Evolutionary conservation across 2,113 vertebrate genomes (phyloP), one percentile per base, ranked within the genome.

Genomic region (Thunnus maccoyii): DNA sequence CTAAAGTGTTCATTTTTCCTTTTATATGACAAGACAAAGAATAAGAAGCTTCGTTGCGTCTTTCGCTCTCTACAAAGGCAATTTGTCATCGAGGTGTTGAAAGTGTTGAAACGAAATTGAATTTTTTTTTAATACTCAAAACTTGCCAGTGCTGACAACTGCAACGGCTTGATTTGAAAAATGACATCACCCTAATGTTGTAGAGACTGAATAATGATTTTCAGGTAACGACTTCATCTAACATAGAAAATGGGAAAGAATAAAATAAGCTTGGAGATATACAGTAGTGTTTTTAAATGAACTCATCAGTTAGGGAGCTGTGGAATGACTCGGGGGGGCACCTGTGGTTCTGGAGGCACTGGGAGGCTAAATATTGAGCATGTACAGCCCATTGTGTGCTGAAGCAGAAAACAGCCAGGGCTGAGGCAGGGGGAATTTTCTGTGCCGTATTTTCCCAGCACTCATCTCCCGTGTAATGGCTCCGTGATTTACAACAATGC

Each of bases 391-490:
- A 41, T 52, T 85, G 83, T 79, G 62, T 66, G 20, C 62, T 78
- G 76, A 75, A 80, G 70, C 82, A 80, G 63, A 90, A 72, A 84
- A 58, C 57, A 72, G 44, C 46, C 3, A 0, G 32, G 12, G 54
- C 32, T 65, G 60, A 76, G 20, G 51, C 50, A 44, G 36, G 20
- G 47, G 22, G 10, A 17, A 17, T 65, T 74, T 65, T 51, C 25
- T n/a, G 5, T 22, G 74, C 22, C 36, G 22, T 76, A 79, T 85
- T 83, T 82, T 63, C 58, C 12, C 52, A 55, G 36, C 55, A 63
- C 76, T 82, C 78, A 82, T 76, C 71, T 66, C 30, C 68, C 10
- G 1, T 76, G 72, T 90, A 88, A 91, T 86, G 84, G 77, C 76
- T 82, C 78, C 63, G 73, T 84, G 74, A 88, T 86, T 89, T 86